phyloP scores from a whole-genome alignment of 2,888 invertebrate genomes.

The Heterodera filipjevi region DNA sequence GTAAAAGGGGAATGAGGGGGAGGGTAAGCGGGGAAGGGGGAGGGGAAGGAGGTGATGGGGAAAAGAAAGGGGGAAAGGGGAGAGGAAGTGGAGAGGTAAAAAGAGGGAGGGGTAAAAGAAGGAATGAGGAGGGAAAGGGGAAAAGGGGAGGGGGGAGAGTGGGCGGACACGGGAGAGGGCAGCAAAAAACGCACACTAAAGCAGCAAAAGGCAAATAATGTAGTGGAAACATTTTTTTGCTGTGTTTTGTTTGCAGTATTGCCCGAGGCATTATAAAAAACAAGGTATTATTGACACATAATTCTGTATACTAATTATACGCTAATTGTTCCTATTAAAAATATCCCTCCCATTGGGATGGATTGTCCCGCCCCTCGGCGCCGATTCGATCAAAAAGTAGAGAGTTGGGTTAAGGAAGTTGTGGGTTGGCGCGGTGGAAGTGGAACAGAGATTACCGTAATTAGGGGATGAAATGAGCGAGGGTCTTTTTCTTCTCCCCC shows the following conservation, averaged over 20 bases:
- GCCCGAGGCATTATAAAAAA: neutral
- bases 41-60: too few species aligned
- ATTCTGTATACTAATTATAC: too few species aligned
- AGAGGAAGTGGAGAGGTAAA: too few species aligned
- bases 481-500: neutral
- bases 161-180: neutral
- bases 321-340: too few species aligned
- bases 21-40: neutral
- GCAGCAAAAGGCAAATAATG: neutral
- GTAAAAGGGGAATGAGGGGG: neutral
- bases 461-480: neutral
- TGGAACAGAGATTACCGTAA: conserved; percentile 9
- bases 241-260: neutral
- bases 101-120: too few species aligned
- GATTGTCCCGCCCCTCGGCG: neutral
- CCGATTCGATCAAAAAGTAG: neutral
- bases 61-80: too few species aligned
- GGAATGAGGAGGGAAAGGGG: too few species aligned
- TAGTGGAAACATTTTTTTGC: too few species aligned
- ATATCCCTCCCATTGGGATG: too few species aligned
- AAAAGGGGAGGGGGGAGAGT: neutral
- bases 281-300: too few species aligned
- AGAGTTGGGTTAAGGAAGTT: neutral
- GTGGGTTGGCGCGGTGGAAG: neutral
- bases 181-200: neutral